Conservation (phyloP, 2,888 invertebrate species). For the Pollenia griseotomentosa region DNA sequence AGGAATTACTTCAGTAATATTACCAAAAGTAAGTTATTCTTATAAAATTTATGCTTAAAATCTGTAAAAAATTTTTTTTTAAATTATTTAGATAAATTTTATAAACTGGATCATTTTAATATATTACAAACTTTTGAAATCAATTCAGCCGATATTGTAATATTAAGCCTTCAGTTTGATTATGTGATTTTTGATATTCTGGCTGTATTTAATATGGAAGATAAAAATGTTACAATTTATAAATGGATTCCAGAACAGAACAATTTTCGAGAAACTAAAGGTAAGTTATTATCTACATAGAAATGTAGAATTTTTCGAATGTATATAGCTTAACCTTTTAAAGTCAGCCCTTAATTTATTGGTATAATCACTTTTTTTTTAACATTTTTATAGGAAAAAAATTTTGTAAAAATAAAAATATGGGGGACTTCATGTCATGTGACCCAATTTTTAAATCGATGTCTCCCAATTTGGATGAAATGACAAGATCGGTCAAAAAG, state of each 20-base stretch:
- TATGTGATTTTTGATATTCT: constrained; percentile 76
- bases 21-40: constrained; percentile 73
- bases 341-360: too few relatives aligned
- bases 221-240: constrained; percentile 73
- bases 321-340: not conserved
- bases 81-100: constrained; percentile 69
- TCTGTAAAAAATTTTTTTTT: not conserved
- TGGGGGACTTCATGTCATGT: too few relatives aligned
- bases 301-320: not conserved
- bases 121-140: constrained; percentile 78
- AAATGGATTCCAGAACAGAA: constrained; percentile 77
- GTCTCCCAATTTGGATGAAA: too few relatives aligned
- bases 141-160: constrained; percentile 33
- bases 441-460: too few relatives aligned
- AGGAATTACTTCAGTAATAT: constrained; percentile 75
- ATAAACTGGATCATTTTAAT: constrained; percentile 78
- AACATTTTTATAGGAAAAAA: too few relatives aligned
- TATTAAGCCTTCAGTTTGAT: constrained; percentile 31
- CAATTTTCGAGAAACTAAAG: constrained; percentile 76
- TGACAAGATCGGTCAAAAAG: too few relatives aligned
- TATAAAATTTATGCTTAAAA: constrained; percentile 36
- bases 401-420: too few relatives aligned
- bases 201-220: constrained; percentile 74
- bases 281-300: constrained; percentile 76
- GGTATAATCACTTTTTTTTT: too few relatives aligned